Percentiles rank a stretch among this genome's conserved stretches.
These are phyloP conservation scores for Labia minor DNA, from an alignment of 2,888 invertebrate species.

Conservation along the genomic window DNA sequence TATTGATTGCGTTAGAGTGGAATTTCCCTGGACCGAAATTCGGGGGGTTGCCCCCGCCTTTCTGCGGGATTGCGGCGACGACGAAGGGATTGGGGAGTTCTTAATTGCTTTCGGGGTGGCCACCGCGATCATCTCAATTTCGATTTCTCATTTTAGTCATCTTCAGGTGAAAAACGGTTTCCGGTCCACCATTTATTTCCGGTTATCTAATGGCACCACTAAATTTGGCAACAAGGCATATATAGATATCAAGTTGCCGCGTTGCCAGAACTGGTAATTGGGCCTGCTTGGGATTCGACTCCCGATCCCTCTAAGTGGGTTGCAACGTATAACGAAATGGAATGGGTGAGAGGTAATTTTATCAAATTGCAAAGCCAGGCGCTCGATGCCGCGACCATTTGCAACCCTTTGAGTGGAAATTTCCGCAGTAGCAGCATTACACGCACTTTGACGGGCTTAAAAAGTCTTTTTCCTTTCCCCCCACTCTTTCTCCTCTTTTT, in stretches of 20 bases:
- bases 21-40: conserved; percentile 13
- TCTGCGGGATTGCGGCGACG: neutral
- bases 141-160: no score
- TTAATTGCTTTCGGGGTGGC: neutral
- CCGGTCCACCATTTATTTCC: neutral
- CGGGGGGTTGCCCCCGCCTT: neutral
- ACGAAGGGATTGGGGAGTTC: neutral
- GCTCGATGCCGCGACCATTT: conserved; percentile 13
- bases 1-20: conserved; percentile 13
- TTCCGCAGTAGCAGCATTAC: conserved; percentile 1
- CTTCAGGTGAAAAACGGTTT: neutral
- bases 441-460: conserved; percentile 8
- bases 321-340: neutral
- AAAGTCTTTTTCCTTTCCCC: neutral
- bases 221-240: neutral
- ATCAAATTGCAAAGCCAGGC: conserved; percentile 9
- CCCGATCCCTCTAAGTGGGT: neutral
- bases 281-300: neutral
- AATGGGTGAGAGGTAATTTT: neutral
- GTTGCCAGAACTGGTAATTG: conserved; percentile 2
- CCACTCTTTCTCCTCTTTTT: no score
- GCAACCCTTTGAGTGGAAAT: conserved; percentile 7
- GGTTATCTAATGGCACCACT: neutral
- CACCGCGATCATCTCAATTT: neutral
- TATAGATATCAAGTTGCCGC: neutral